A percentile compares a stretch with the other conserved stretches of the same genome.
phyloP scores from a whole-genome alignment of 2,888 invertebrate genomes.

The Coecobrya sp. region DNA sequence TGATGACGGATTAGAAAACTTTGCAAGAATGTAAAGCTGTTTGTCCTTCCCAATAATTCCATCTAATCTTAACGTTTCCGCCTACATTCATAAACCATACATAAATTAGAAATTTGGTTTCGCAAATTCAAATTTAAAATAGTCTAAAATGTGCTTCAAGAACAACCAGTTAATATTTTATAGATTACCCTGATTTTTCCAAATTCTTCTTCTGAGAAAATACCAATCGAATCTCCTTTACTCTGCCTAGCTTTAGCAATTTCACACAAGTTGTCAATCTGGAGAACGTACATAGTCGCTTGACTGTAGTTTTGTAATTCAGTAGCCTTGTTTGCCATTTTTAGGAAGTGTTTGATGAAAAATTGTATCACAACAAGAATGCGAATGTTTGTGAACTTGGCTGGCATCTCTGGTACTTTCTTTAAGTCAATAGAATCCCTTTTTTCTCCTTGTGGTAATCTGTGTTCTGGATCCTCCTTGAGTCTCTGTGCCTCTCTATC shows the following conservation, averaged over 20 bases:
- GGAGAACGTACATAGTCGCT: slow-evolving; percentile 91
- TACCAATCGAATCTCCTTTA: slow-evolving; percentile 12
- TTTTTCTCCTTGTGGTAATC: slow-evolving; percentile 79
- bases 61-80: slow-evolving; percentile 52
- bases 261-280: slow-evolving; percentile 91
- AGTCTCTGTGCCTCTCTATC: slow-evolving; percentile 86
- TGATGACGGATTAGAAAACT: slow-evolving; percentile 7
- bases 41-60: slow-evolving; percentile 68
- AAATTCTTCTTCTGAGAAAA: slow-evolving; percentile 49
- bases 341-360: slow-evolving; percentile 92
- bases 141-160: too few relatives aligned
- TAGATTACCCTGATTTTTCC: slow-evolving; percentile 76
- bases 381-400: slow-evolving; percentile 71
- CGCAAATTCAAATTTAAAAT: too few relatives aligned
- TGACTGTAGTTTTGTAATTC: slow-evolving; percentile 90
- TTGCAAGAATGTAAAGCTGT: slow-evolving; percentile 73
- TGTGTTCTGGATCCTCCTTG: slow-evolving; percentile 78
- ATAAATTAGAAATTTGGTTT: too few relatives aligned
- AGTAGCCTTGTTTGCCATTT: slow-evolving; percentile 91
- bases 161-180: too few relatives aligned
- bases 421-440: slow-evolving; percentile 84
- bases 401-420: slow-evolving; percentile 69
- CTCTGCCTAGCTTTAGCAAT: slow-evolving; percentile 88
- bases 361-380: slow-evolving; percentile 89
- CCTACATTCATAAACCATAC: slow-evolving; percentile 44